Conservation (phyloP, 1,140 invertebrate genomes). For the Wasmannia auropunctata region DNA sequence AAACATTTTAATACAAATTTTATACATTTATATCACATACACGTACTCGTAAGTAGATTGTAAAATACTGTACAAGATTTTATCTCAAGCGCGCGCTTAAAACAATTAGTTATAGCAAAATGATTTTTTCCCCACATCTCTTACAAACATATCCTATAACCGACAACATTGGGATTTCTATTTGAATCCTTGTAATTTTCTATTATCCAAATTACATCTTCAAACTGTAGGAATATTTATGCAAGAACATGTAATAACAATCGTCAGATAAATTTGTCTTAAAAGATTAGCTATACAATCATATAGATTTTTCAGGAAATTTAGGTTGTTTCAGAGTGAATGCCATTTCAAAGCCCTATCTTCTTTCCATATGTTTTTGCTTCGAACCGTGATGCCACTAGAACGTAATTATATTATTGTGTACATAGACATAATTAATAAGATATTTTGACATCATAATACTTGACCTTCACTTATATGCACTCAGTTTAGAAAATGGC, state of each 20-base stretch:
- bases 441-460: not conserved
- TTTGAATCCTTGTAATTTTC: not conserved
- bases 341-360: not conserved
- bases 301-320: not conserved
- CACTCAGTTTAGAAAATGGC: not conserved
- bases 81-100: not conserved
- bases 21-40: conserved; percentile 36
- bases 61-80: conserved; percentile 8
- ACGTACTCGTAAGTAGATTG: conserved; percentile 16
- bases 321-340: not conserved
- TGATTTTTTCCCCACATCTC: not conserved
- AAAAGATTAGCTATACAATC: not conserved
- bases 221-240: not conserved
- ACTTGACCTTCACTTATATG: not conserved
- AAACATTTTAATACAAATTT: conserved; percentile 36
- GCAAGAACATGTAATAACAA: conserved; percentile 1
- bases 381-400: not conserved
- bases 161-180: not conserved
- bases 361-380: not conserved
- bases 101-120: not conserved
- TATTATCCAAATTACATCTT: not conserved
- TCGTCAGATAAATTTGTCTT: not conserved
- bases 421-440: not conserved
- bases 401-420: not conserved
- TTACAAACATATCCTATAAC: not conserved